These are phyloP conservation scores for Grapholita molesta DNA, from an alignment of 1,140 invertebrate genomes.

Conservation along the genomic window DNA sequence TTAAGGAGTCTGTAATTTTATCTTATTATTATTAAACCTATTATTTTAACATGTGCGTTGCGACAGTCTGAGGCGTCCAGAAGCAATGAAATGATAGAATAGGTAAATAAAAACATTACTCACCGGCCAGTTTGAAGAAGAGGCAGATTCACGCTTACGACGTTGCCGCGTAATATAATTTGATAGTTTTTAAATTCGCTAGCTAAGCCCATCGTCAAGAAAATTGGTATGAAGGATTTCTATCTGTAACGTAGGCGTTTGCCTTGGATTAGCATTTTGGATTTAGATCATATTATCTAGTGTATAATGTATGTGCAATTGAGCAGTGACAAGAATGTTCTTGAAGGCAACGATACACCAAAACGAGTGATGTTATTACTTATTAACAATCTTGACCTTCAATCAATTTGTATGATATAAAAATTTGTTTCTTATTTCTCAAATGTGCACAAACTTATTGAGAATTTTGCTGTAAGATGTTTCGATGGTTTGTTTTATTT, in stretches of 20 bases:
- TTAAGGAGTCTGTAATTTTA: too few relatives aligned
- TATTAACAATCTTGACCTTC: conserved; percentile 42
- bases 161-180: neutral
- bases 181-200: neutral
- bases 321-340: conserved; percentile 32
- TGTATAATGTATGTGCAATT: conserved; percentile 40
- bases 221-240: neutral
- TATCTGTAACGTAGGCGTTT: conserved; percentile 27
- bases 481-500: conserved; percentile 75
- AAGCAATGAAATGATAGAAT: too few relatives aligned
- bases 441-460: conserved; percentile 76
- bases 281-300: conserved; percentile 42
- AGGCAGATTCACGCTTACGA: too few relatives aligned
- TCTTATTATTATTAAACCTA: too few relatives aligned
- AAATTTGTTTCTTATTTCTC: conserved; percentile 57
- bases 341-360: conserved; percentile 53
- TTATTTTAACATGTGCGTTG: too few relatives aligned
- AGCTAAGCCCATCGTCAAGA: neutral
- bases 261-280: conserved; percentile 60
- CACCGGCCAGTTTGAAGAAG: too few relatives aligned
- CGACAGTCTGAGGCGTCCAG: too few relatives aligned
- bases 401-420: conserved; percentile 61
- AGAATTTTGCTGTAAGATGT: conserved; percentile 64
- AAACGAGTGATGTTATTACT: conserved; percentile 57
- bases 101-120: too few relatives aligned